phyloP scores from a whole-genome alignment of 1,140 invertebrate species.

The Eriosoma lanigerum region DNA sequence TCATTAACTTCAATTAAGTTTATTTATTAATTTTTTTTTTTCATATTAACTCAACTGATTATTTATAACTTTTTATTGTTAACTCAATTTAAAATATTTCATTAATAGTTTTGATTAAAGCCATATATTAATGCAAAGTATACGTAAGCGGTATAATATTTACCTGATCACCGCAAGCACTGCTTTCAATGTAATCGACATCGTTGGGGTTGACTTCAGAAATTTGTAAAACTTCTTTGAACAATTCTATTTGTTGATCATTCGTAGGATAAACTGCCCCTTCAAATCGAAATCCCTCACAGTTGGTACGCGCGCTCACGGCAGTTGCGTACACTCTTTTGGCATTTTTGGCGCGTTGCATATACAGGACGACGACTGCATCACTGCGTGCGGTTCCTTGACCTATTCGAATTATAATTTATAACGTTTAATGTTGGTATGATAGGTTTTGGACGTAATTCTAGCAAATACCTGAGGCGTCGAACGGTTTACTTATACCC shows the following conservation, averaged over 20 bases:
- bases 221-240: slow-evolving; percentile 67
- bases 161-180: slow-evolving; percentile 38
- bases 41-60: too few species aligned
- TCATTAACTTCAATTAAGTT: too few species aligned
- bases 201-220: slow-evolving; percentile 64
- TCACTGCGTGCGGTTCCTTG: slow-evolving; percentile 68
- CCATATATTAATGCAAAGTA: too few species aligned
- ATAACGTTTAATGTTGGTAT: background rate
- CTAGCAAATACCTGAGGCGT: slow-evolving; percentile 65
- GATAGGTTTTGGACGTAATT: background rate
- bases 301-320: slow-evolving; percentile 65
- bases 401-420: slow-evolving; percentile 56
- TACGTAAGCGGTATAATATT: background rate
- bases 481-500: slow-evolving; percentile 87
- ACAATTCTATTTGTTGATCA: slow-evolving; percentile 61
- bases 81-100: too few species aligned
- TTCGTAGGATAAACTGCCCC: slow-evolving; percentile 64
- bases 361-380: slow-evolving; percentile 61
- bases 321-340: slow-evolving; percentile 65
- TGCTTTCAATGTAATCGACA: slow-evolving; percentile 70
- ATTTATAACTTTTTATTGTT: too few species aligned
- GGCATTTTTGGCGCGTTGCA: slow-evolving; percentile 62
- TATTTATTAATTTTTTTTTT: too few species aligned
- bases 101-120: too few species aligned
- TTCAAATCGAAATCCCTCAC: slow-evolving; percentile 66